Conservation (phyloP, 2,113 vertebrate species). For the Oreochromis aureus region DNA sequence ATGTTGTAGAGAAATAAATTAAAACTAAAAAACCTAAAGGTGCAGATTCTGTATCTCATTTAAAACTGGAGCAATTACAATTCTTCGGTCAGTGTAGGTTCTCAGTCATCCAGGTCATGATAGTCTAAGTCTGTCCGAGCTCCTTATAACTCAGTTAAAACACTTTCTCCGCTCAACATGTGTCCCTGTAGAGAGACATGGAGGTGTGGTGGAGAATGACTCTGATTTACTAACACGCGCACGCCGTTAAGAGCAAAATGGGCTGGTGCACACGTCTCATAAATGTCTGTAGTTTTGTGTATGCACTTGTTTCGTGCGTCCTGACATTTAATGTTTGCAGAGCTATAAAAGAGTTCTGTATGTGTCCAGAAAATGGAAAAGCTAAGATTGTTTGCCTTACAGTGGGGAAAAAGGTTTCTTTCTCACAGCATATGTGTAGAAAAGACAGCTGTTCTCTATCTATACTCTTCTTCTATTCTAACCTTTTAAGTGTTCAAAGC, state of each 20-base stretch:
- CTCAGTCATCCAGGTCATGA: not conserved
- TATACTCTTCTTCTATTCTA: not conserved
- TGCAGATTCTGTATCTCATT: not conserved
- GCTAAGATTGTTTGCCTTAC: accelerated
- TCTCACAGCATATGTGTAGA: not conserved
- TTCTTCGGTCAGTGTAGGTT: not conserved
- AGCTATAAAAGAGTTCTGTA: not conserved
- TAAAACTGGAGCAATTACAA: not conserved
- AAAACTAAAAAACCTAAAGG: not conserved
- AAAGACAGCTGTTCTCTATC: not conserved
- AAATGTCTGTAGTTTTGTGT: not conserved
- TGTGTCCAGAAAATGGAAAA: not conserved
- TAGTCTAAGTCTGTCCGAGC: not conserved
- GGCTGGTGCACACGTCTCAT: not conserved
- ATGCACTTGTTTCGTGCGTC: not conserved
- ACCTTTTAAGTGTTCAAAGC: not conserved
- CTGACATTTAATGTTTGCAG: not conserved
- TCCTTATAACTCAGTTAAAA: not conserved
- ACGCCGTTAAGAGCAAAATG: not conserved
- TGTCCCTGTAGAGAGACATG: not conserved
- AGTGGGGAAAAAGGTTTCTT: not conserved
- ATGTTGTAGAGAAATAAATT: not conserved
- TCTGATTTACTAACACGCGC: not conserved
- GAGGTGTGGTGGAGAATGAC: not conserved
- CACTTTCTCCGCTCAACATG: not conserved